These are phyloP conservation scores for Aurelia sp. DNA, from an alignment of 30 jellyfish, hydroid and myxozoan genomes.

Conservation along the genomic window DNA sequence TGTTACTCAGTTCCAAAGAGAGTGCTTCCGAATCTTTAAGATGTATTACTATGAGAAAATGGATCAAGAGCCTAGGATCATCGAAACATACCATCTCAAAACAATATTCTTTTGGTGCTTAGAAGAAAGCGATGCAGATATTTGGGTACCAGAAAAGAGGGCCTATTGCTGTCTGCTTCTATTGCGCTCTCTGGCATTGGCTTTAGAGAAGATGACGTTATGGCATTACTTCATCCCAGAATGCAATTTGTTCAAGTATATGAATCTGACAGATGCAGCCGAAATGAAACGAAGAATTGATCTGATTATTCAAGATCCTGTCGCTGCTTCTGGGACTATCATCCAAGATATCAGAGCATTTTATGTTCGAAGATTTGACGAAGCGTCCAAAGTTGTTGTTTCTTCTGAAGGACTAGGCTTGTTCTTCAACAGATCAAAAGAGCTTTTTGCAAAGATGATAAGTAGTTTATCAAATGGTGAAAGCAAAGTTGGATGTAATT, in stretches of 20 bases:
- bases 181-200: slow-evolving; percentile 12
- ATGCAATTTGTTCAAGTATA: slow-evolving; percentile 34
- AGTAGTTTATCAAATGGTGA: no score
- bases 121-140: slow-evolving; percentile 19
- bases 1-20: slow-evolving; percentile 23
- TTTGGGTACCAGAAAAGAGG: slow-evolving; percentile 37
- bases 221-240: slow-evolving; percentile 50
- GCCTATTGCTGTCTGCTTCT: slow-evolving; percentile 38
- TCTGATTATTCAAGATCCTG: slow-evolving; percentile 30
- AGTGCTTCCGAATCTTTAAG: slow-evolving; percentile 34
- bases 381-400: no score
- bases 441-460: no score
- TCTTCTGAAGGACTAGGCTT: no score
- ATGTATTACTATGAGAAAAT: slow-evolving; percentile 62
- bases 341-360: slow-evolving; percentile 12
- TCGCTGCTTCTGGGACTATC: slow-evolving; percentile 19
- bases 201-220: slow-evolving; percentile 3
- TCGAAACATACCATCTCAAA: slow-evolving; percentile 51
- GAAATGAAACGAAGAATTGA: neutral
- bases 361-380: neutral
- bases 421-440: slow-evolving; percentile 2
- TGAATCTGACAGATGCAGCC: slow-evolving; percentile 2
- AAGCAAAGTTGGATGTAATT: no score
- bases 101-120: slow-evolving; percentile 47
- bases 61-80: slow-evolving; percentile 27